Conservation (phyloP, 2,888 invertebrate genomes). For the Plebejus anna region DNA sequence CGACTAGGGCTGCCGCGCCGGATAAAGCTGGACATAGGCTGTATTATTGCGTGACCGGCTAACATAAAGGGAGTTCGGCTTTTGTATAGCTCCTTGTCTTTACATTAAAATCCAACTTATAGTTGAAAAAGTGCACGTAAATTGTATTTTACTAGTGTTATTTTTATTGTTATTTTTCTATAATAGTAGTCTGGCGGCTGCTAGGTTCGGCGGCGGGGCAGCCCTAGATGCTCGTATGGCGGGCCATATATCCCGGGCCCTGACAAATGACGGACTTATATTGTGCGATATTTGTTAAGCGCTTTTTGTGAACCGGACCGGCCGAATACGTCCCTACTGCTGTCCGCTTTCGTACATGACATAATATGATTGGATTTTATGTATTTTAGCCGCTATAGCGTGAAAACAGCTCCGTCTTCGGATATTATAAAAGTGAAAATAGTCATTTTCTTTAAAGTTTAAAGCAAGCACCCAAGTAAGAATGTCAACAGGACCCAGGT, state of each 20-base stretch:
- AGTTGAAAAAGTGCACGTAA: too few relatives aligned
- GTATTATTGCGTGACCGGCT: background rate
- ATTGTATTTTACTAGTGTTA: too few relatives aligned
- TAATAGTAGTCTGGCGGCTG: too few relatives aligned
- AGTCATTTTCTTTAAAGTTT: background rate
- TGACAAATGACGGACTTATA: constrained; percentile 17
- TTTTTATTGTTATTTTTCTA: too few relatives aligned
- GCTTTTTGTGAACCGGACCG: constrained; percentile 12
- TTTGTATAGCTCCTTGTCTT: too few relatives aligned
- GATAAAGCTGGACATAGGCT: background rate
- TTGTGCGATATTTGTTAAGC: background rate
- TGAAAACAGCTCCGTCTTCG: background rate
- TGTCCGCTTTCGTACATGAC: background rate
- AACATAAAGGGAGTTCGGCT: too few relatives aligned
- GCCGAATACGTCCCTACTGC: background rate
- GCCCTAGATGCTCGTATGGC: background rate
- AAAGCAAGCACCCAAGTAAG: background rate
- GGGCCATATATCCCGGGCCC: background rate
- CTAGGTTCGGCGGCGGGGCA: background rate
- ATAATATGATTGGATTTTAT: background rate
- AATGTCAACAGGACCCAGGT: background rate
- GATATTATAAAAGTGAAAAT: background rate
- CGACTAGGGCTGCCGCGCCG: background rate
- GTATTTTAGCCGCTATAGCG: background rate
- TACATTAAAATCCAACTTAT: too few relatives aligned